Conservation (phyloP, 2,797 vertebrate species). For the Rousettus madagascariensis region DNA sequence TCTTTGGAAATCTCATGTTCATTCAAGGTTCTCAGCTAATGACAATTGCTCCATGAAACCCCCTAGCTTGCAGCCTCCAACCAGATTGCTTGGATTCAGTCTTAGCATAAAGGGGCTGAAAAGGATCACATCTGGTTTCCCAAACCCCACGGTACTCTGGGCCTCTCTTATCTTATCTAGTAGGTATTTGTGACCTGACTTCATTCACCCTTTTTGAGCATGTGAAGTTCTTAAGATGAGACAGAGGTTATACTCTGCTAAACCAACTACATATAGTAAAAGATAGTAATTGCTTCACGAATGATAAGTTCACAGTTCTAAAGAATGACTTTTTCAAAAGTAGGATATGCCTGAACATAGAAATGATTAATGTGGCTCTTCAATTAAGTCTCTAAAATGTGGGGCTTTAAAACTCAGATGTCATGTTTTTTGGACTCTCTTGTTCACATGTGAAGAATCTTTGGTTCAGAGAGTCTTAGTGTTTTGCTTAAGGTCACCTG, state of each 20-base stretch:
- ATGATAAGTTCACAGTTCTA: neutral
- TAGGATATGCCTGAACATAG: neutral
- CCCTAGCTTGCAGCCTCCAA: neutral
- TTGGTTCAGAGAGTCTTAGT: neutral
- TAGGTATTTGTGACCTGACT: neutral
- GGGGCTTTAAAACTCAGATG: neutral
- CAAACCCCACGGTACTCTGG: neutral
- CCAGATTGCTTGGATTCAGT: neutral
- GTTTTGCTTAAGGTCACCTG: neutral
- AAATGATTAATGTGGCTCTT: neutral
- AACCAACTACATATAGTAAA: neutral
- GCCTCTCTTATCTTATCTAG: neutral
- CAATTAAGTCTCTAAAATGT: neutral
- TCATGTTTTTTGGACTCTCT: neutral
- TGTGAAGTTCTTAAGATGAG: neutral
- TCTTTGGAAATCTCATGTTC: neutral
- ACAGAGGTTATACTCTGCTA: neutral
- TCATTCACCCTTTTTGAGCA: neutral
- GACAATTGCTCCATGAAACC: neutral
- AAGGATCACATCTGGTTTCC: neutral
- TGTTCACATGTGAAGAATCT: neutral
- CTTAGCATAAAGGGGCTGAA: neutral
- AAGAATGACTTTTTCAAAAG: conserved; percentile 1
- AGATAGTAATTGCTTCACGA: neutral
- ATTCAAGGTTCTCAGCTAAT: conserved; percentile 14